A percentile compares a stretch with the other conserved stretches of the same genome.
phyloP scores from a whole-genome alignment of 2,888 invertebrate genomes.

The Augiades crinisus region DNA sequence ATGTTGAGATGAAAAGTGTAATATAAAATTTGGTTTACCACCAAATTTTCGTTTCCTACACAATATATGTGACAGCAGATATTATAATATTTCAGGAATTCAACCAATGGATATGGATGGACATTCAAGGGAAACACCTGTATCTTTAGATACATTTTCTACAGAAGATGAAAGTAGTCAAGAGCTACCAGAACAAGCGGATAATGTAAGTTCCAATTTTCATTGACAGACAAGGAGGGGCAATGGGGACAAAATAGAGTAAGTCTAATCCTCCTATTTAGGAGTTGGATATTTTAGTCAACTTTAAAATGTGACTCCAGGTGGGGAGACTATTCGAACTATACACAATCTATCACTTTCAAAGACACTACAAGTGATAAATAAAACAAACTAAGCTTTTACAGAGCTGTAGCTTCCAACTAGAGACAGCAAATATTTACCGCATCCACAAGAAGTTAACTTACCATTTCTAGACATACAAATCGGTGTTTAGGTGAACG shows the following conservation, averaged over 20 bases:
- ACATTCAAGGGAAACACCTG: conserved; percentile 13
- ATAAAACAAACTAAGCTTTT: conserved; percentile 57
- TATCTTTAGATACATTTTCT: conserved; percentile 19
- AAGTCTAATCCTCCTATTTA: too few relatives aligned
- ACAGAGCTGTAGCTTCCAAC: conserved; percentile 11
- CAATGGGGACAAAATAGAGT: too few relatives aligned
- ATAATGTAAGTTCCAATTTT: conserved; percentile 31
- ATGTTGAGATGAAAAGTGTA: too few relatives aligned
- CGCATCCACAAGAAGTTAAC: not conserved
- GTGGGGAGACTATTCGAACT: too few relatives aligned
- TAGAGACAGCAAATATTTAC: conserved; percentile 20
- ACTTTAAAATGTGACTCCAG: too few relatives aligned
- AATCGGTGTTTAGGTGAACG: conserved; percentile 4
- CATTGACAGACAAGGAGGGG: too few relatives aligned
- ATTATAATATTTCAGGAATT: not conserved
- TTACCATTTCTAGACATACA: not conserved
- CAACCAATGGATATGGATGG: not conserved
- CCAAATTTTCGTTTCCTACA: too few relatives aligned
- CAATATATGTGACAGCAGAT: not conserved
- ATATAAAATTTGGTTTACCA: not conserved
- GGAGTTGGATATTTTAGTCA: too few relatives aligned
- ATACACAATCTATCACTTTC: too few relatives aligned
- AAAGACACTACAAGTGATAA: conserved; percentile 58
- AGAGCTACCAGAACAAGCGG: conserved; percentile 34
- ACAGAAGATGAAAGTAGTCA: conserved; percentile 50